phyloP scores from a whole-genome alignment of 2,797 vertebrate genomes.

The Meda fulgida region DNA sequence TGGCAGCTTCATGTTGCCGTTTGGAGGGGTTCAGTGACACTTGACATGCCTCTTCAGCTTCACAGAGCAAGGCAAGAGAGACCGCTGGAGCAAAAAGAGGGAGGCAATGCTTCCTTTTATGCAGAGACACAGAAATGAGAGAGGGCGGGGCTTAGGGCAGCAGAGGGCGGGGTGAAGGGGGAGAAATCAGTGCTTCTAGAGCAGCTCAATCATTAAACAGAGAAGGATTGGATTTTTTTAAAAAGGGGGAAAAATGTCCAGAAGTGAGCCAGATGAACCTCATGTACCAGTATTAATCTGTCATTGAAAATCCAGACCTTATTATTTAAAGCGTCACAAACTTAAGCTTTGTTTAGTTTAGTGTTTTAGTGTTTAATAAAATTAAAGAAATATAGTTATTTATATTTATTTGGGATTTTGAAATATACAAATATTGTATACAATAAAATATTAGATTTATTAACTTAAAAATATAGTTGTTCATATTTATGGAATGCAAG shows the following conservation, averaged over 20 bases:
- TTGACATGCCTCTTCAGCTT: constrained; percentile 54
- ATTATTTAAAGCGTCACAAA: background rate
- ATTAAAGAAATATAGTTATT: background rate
- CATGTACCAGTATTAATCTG: background rate
- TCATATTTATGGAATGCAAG: background rate
- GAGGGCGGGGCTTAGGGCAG: constrained; percentile 59
- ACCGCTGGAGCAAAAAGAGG: constrained; percentile 12
- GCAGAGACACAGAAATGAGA: background rate
- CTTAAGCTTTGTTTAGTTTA: background rate
- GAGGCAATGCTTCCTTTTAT: constrained; percentile 19
- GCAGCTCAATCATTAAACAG: constrained; percentile 21
- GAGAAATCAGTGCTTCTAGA: constrained; percentile 9
- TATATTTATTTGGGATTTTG: background rate
- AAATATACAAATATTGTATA: background rate
- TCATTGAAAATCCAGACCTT: background rate
- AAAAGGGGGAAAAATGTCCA: background rate
- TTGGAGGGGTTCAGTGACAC: constrained; percentile 55
- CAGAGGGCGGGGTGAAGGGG: background rate
- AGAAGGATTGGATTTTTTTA: background rate
- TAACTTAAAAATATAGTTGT: background rate
- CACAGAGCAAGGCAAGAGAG: constrained; percentile 26
- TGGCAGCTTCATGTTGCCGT: constrained; percentile 52
- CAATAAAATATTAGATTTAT: background rate
- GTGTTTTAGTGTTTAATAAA: background rate
- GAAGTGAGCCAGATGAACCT: background rate